These are phyloP conservation scores for Tenthredo livida DNA, from an alignment of 2,888 invertebrate species.

Conservation along the genomic window DNA sequence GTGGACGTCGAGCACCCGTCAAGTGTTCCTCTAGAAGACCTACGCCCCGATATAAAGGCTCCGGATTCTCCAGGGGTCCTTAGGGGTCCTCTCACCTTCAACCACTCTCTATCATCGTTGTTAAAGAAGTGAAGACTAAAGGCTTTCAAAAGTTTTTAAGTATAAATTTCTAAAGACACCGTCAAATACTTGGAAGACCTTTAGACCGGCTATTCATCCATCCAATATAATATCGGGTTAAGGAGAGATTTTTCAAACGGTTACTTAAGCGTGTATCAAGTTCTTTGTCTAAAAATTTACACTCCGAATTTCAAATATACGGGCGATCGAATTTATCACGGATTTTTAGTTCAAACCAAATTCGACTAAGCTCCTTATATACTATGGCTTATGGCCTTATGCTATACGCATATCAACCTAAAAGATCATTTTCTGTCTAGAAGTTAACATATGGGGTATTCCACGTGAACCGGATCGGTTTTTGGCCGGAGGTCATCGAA, in stretches of 20 bases:
- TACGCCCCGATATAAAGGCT: conserved; percentile 70
- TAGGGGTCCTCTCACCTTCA: conserved; percentile 67
- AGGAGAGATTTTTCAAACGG: conserved; percentile 32
- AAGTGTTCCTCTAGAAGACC: conserved; percentile 68
- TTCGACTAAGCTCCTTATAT: background rate
- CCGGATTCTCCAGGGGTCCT: conserved; percentile 60
- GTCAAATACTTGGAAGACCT: conserved; percentile 46
- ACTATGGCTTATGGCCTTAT: no score
- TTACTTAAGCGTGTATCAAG: conserved; percentile 5
- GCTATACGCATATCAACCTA: no score
- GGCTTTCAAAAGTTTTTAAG: conserved; percentile 61
- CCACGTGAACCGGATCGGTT: no score
- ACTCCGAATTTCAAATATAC: background rate
- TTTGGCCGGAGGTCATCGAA: no score
- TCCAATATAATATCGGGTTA: conserved; percentile 45
- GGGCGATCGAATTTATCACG: background rate
- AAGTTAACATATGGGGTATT: no score
- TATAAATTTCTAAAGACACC: conserved; percentile 53
- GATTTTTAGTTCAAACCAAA: background rate
- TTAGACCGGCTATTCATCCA: conserved; percentile 32
- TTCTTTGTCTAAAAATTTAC: conserved; percentile 5
- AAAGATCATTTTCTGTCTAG: no score
- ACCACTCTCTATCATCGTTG: conserved; percentile 77
- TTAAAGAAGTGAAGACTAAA: conserved; percentile 77
- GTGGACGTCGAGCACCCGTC: conserved; percentile 55